phyloP scores from a whole-genome alignment of 1,140 invertebrate species.

The Idris sp. region DNA sequence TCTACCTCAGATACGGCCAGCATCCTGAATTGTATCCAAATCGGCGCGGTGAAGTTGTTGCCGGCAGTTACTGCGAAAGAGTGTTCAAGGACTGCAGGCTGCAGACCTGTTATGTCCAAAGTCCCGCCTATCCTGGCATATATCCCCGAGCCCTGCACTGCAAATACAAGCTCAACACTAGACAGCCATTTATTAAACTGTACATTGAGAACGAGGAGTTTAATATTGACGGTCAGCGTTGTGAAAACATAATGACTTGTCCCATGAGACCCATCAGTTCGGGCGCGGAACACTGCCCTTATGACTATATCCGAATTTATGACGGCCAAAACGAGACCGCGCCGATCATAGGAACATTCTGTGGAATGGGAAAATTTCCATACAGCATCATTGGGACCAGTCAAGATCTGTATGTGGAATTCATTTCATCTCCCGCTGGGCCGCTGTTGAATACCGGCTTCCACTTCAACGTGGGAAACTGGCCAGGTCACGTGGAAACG shows the following conservation, averaged over 20 bases:
- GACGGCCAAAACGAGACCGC: slow-evolving; percentile 92
- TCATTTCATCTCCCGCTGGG: slow-evolving; percentile 92
- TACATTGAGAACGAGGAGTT: slow-evolving; percentile 96
- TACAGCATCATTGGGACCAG: slow-evolving; percentile 95
- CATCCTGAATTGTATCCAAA: slow-evolving; percentile 95
- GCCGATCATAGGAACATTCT: slow-evolving; percentile 93
- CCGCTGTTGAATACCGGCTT: slow-evolving; percentile 93
- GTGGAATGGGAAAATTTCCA: slow-evolving; percentile 95
- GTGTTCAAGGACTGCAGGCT: slow-evolving; percentile 90
- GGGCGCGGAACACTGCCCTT: slow-evolving; percentile 91
- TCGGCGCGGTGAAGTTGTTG: slow-evolving; percentile 88
- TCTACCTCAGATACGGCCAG: slow-evolving; percentile 91
- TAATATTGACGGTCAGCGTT: slow-evolving; percentile 94
- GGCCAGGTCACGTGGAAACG: slow-evolving; percentile 93
- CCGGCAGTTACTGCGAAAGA: slow-evolving; percentile 92
- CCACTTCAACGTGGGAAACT: slow-evolving; percentile 95
- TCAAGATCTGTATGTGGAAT: slow-evolving; percentile 92
- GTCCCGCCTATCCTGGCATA: slow-evolving; percentile 93
- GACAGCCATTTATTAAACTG: slow-evolving; percentile 92
- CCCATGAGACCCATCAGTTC: slow-evolving; percentile 93
- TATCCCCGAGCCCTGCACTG: slow-evolving; percentile 94
- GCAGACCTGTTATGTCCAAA: slow-evolving; percentile 95
- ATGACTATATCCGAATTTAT: slow-evolving; percentile 93
- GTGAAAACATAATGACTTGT: slow-evolving; percentile 96
- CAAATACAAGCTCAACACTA: slow-evolving; percentile 91